These are phyloP conservation scores for Nebria ingens DNA, from an alignment of 1,140 invertebrate genomes.

Conservation along the genomic window DNA sequence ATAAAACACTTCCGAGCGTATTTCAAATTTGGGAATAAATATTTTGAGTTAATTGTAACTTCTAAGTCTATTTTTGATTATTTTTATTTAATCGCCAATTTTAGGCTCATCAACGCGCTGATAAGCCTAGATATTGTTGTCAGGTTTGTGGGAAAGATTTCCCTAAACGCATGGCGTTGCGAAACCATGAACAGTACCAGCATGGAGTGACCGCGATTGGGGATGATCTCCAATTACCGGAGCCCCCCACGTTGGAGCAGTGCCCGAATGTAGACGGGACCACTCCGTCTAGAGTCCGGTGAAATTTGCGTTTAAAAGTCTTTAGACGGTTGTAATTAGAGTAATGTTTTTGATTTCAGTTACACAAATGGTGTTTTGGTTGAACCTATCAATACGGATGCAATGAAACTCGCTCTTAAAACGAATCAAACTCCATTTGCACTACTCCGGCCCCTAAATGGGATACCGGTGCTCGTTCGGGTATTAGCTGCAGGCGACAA, in stretches of 20 bases:
- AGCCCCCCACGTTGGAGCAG: background rate
- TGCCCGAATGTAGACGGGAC: background rate
- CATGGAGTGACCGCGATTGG: slow-evolving; percentile 33
- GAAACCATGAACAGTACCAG: slow-evolving; percentile 47
- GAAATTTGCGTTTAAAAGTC: background rate
- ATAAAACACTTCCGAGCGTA: no score
- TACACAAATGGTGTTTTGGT: slow-evolving; percentile 34
- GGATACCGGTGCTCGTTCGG: slow-evolving; percentile 50
- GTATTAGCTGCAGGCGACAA: slow-evolving; percentile 25
- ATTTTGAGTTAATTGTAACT: no score
- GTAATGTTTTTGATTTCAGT: slow-evolving; percentile 17
- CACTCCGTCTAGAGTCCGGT: background rate
- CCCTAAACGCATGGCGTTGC: slow-evolving; percentile 39
- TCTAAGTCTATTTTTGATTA: no score
- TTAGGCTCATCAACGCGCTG: slow-evolving; percentile 42
- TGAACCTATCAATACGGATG: slow-evolving; percentile 47
- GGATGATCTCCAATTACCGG: background rate
- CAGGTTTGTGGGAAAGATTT: slow-evolving; percentile 45
- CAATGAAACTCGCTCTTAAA: slow-evolving; percentile 42
- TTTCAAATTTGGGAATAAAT: no score
- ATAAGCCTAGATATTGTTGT: slow-evolving; percentile 45
- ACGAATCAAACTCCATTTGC: slow-evolving; percentile 44
- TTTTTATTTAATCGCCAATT: no score
- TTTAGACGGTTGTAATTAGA: background rate
- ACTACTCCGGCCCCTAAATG: slow-evolving; percentile 43